Percentiles rank a stretch among this genome's conserved stretches.
Evolutionary conservation across 2,888 invertebrate species (phyloP).

Genomic region (Opisthograptis luteolata): DNA sequence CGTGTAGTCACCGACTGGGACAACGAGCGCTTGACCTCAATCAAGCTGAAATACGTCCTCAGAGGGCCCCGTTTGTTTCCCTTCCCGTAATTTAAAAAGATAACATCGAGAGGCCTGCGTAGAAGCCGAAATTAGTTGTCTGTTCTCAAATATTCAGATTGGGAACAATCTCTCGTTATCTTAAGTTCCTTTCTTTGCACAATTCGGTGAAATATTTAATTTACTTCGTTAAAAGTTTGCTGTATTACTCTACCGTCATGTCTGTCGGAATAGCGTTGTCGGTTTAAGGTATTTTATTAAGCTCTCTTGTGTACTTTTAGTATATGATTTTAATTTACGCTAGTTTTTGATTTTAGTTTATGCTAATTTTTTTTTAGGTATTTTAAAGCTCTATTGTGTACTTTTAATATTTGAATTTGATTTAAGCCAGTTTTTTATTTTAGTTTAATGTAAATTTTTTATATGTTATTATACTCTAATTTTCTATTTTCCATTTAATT

Average conservation of each 20-base stretch:
- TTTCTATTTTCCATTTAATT: too few species aligned
- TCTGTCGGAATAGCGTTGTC: constrained; percentile 17
- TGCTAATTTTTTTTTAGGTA: too few species aligned
- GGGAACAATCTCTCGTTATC: constrained; percentile 42
- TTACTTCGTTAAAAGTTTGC: constrained; percentile 39
- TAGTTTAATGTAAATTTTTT: too few species aligned
- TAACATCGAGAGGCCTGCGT: constrained; percentile 38
- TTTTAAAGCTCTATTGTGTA: constrained; percentile 10
- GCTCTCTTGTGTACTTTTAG: constrained; percentile 13
- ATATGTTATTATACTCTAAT: too few species aligned
- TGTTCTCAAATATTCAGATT: constrained; percentile 40
- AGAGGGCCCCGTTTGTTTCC: constrained; percentile 41
- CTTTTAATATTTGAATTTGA: too few species aligned
- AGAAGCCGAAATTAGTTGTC: constrained; percentile 42
- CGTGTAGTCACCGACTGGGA: constrained; percentile 10
- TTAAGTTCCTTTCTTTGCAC: constrained; percentile 40
- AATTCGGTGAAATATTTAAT: constrained; percentile 44
- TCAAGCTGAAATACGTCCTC: constrained; percentile 36
- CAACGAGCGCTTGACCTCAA: constrained; percentile 33
- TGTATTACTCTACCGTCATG: constrained; percentile 15
- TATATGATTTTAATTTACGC: too few species aligned
- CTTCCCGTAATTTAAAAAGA: constrained; percentile 44
- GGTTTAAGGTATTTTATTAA: background rate
- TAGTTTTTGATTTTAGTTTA: too few species aligned
- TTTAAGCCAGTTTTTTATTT: too few species aligned